Evolutionary conservation across 2,888 invertebrate genomes (phyloP).

Genomic region (Drosophila melanocephala): DNA sequence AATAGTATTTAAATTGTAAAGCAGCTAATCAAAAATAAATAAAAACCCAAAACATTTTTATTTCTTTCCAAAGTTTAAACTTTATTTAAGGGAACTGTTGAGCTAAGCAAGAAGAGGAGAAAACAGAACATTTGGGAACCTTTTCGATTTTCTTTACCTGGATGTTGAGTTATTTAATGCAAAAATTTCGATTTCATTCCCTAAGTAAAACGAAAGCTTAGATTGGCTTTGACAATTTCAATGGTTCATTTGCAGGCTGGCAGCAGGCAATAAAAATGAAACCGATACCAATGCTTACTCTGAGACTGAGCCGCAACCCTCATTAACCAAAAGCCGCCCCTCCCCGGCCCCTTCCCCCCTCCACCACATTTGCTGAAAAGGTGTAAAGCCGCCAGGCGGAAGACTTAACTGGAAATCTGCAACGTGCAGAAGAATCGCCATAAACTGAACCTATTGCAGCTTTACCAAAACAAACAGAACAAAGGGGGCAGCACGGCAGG

Average conservation of each 20-base stretch:
- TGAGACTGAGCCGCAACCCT: slow-evolving; percentile 31
- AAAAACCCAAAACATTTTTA: not conserved
- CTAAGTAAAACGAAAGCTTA: slow-evolving; percentile 15
- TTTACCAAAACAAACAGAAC: slow-evolving; percentile 11
- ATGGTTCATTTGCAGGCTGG: slow-evolving; percentile 24
- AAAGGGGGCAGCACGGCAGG: slow-evolving; percentile 15
- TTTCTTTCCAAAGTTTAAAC: not conserved
- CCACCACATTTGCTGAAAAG: slow-evolving; percentile 28
- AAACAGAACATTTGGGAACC: not conserved
- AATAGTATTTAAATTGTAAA: not conserved
- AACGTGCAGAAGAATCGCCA: slow-evolving; percentile 35
- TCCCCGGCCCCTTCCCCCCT: not conserved
- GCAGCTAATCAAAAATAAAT: not conserved
- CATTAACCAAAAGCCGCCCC: slow-evolving; percentile 44
- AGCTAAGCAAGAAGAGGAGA: not conserved
- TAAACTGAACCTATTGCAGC: slow-evolving; percentile 49
- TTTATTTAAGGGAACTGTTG: not conserved
- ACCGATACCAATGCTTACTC: not conserved
- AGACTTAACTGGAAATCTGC: slow-evolving; percentile 56
- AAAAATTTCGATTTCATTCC: slow-evolving; percentile 32
- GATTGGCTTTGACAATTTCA: slow-evolving; percentile 45
- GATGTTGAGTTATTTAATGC: slow-evolving; percentile 26
- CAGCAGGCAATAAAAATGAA: slow-evolving; percentile 45
- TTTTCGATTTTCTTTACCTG: not conserved
- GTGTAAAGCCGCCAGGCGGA: slow-evolving; percentile 35